Base-by-base conservation (phyloP, 1,140 invertebrate genomes). In the Sycophaga agraensis region DNA sequence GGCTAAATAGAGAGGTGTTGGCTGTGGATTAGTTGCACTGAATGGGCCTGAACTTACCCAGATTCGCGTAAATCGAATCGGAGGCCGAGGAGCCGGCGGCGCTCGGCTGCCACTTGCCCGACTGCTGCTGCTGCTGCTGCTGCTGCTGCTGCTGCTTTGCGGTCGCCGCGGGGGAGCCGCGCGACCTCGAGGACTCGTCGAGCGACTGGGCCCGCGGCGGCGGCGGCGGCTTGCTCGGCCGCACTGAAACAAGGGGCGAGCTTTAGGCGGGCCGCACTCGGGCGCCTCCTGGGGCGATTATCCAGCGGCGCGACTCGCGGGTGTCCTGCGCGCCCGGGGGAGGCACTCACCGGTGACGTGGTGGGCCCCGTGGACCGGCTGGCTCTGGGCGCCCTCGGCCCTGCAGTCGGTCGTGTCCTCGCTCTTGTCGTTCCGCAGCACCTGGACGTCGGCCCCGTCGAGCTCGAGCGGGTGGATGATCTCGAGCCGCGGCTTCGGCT, bases 391-490 rank as follows among this genome's bases (percentile, higher is more conserved):
- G 4, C 22, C 48, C 9, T 74, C 73, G 22, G 17, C 81, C 71
- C 68, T 84, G 66, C 60, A 68, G 56, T 78, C 76, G 0, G 78
- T 66, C 28, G 78, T 66, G 45, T 84, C 79, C 14, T 82, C 73
- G 49, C 68, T 77, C 35, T 79, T 77, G 68, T 86, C 85, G 43
- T 84, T 84, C 68, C 87, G 86, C 37, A 92, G 83, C 2, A 92
- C 90, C 71, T 93, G 88, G 0, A 92, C 89, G 19, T 81, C 88
- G 2, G 88, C 87, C 11, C 89, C 89, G 74, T 93, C 91, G 16
- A 94, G 82, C 67, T 95, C 91, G 51, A 91, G 80, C 12, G 92
- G 92, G 84, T 95, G 92, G 64, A 94, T 91, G 48, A 95, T 95
- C 42, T 93, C 90, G 9, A 92, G 78, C 17, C 90, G 82, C 0